phyloP scores from a whole-genome alignment of 2,113 vertebrate genomes.

The Dendropsophus ebraccatus region DNA sequence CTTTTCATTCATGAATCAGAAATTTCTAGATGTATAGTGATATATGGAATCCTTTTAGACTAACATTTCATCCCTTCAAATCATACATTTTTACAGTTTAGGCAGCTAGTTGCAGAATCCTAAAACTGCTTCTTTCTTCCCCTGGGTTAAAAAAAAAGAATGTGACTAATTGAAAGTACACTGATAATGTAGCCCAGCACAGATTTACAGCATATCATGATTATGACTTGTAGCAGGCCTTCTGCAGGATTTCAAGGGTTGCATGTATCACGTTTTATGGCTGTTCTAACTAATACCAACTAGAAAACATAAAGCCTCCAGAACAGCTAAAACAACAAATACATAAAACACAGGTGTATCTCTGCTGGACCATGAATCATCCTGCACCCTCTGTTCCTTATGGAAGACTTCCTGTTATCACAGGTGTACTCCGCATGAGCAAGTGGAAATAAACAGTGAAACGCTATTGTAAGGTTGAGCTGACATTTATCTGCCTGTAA shows the following conservation, averaged over 20 bases:
- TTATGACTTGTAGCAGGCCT: background rate
- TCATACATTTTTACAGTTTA: no score
- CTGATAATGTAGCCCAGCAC: background rate
- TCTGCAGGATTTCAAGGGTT: background rate
- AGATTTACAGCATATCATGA: background rate
- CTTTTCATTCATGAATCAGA: no score
- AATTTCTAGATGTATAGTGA: no score
- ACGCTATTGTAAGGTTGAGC: conserved; percentile 54
- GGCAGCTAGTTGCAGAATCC: background rate
- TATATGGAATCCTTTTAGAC: no score
- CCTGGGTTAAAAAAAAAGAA: background rate
- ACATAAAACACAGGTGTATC: conserved; percentile 53
- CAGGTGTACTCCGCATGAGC: conserved; percentile 47
- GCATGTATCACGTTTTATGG: conserved; percentile 3
- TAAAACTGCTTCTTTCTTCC: background rate
- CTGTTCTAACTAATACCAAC: conserved; percentile 27
- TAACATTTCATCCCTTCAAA: no score
- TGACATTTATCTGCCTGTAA: conserved; percentile 58
- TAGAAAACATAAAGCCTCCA: conserved; percentile 24
- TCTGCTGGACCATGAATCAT: conserved; percentile 48
- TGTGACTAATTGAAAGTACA: no score
- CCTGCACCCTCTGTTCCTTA: conserved; percentile 21
- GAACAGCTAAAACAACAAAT: conserved; percentile 49
- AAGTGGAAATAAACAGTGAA: conserved; percentile 50
- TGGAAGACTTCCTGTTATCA: conserved; percentile 51